phyloP scores from a whole-genome alignment of 2,888 invertebrate species.

The Flexamia atlantica region DNA sequence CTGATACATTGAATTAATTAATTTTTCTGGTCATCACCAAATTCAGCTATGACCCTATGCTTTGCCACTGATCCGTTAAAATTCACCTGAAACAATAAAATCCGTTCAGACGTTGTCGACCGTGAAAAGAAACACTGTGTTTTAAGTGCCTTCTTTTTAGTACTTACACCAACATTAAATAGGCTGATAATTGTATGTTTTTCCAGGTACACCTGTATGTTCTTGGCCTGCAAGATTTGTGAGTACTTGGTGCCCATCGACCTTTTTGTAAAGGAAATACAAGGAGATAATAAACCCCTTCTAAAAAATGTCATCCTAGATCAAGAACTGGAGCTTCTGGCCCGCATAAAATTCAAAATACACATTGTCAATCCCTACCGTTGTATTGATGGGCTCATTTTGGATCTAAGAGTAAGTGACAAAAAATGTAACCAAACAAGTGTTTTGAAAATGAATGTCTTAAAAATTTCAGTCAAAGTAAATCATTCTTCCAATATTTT shows the following conservation, averaged over 20 bases:
- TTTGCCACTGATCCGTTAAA: no score
- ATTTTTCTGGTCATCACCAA: no score
- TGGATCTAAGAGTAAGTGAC: constrained; percentile 28
- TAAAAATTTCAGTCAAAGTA: constrained; percentile 1
- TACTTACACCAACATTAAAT: no score
- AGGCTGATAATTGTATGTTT: neutral
- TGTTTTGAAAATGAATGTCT: neutral
- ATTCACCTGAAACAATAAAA: no score
- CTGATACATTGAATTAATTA: no score
- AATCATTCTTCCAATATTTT: no score
- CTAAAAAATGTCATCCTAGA: constrained; percentile 18
- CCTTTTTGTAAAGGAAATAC: neutral
- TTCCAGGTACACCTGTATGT: constrained; percentile 22
- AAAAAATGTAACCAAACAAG: no score
- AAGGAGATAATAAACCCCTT: constrained; percentile 15
- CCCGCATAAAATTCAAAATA: constrained; percentile 3
- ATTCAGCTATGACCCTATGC: no score
- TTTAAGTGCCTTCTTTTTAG: no score
- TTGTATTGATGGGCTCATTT: constrained; percentile 6
- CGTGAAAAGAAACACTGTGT: no score
- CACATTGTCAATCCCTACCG: constrained; percentile 13
- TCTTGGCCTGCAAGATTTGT: constrained; percentile 26
- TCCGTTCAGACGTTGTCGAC: no score
- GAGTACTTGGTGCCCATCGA: constrained; percentile 35
- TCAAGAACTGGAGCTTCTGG: constrained; percentile 24